phyloP scores from a whole-genome alignment of 2,888 invertebrate species.

The Halictus quadricinctus region DNA sequence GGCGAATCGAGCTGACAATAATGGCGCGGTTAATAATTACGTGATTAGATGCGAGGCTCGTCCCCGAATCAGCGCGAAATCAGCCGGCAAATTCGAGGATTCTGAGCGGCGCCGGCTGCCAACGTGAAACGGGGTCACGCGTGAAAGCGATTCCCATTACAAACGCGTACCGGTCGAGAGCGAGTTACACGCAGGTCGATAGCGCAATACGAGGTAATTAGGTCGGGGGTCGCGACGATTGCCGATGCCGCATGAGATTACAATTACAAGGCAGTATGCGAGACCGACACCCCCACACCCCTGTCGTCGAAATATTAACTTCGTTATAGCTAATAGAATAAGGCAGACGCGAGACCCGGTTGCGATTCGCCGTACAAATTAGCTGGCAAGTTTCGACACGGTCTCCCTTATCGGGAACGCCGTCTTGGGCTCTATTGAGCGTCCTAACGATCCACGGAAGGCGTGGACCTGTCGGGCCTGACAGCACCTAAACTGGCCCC shows the following conservation, averaged over 20 bases:
- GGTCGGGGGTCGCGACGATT: slow-evolving; percentile 43
- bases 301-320: slow-evolving; percentile 25
- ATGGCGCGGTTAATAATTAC: neutral
- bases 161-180: slow-evolving; percentile 24
- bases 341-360: slow-evolving; percentile 10
- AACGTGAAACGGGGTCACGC: slow-evolving; percentile 27
- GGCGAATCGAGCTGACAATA: neutral
- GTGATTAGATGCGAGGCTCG: neutral
- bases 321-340: slow-evolving; percentile 32
- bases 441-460: slow-evolving; percentile 4
- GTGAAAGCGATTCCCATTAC: slow-evolving; percentile 38
- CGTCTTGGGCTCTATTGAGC: neutral
- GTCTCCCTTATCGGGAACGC: neutral
- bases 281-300: neutral
- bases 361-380: slow-evolving; percentile 17
- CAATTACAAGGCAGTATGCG: slow-evolving; percentile 20
- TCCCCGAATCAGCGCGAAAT: neutral
- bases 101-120: slow-evolving; percentile 4
- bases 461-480: neutral
- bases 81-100: slow-evolving; percentile 5
- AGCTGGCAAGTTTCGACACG: neutral
- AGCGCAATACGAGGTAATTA: slow-evolving; percentile 40
- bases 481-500: neutral
- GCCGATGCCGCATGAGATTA: slow-evolving; percentile 23
- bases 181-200: slow-evolving; percentile 37